A percentile compares a stretch with the other conserved stretches of the same genome.
Evolutionary conservation across 2,888 invertebrate species (phyloP).

Genomic region (Dusona sp.): DNA sequence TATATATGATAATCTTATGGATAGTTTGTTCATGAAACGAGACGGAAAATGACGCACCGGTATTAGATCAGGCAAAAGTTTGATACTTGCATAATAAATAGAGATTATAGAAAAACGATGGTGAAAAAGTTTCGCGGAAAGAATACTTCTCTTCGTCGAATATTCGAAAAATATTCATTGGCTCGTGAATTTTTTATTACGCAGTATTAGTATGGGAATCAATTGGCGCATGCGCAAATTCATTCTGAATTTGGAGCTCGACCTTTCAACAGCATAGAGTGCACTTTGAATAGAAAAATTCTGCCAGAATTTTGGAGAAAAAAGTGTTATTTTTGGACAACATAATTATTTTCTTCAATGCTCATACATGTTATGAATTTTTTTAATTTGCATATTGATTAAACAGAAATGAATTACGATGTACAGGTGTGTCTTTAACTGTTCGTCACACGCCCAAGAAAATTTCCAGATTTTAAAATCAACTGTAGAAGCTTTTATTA

Average conservation of each 20-base stretch:
- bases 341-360: background rate
- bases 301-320: background rate
- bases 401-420: too few species aligned
- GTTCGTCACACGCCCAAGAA: too few species aligned
- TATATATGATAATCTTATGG: background rate
- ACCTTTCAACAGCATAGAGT: conserved; percentile 5
- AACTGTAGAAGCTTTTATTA: too few species aligned
- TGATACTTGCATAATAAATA: conserved; percentile 30
- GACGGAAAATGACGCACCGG: conserved; percentile 4
- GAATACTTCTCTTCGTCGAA: background rate
- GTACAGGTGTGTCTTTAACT: too few species aligned
- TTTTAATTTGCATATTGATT: too few species aligned
- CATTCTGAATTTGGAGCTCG: conserved; percentile 28
- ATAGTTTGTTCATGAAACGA: conserved; percentile 27
- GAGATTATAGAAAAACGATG: background rate
- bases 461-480: too few species aligned
- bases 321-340: background rate
- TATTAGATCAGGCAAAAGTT: conserved; percentile 22
- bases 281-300: too few species aligned
- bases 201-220: background rate
- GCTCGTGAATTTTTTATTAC: conserved; percentile 30
- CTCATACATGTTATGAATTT: background rate
- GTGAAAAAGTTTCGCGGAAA: conserved; percentile 30
- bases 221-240: conserved; percentile 49
- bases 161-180: background rate